Percentiles rank a stretch among this genome's conserved stretches.
These are phyloP conservation scores for Callipepla californica DNA, from an alignment of 2,113 vertebrate species.

Conservation along the genomic window DNA sequence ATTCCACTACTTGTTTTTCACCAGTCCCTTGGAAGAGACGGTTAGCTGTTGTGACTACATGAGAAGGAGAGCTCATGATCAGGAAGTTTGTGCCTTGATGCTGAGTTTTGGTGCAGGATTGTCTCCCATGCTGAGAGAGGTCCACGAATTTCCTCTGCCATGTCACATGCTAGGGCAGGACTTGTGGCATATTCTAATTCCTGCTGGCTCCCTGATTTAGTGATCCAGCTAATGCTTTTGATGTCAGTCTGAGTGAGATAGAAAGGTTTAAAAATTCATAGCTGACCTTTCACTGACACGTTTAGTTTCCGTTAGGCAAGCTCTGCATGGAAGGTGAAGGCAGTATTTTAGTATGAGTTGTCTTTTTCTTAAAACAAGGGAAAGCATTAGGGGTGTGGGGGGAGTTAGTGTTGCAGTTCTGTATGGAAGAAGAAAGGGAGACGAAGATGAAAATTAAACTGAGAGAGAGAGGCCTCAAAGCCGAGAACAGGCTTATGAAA, in stretches of 20 bases:
- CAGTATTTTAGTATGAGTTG: conserved; percentile 16
- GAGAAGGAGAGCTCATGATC: not conserved
- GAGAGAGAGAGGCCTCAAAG: conserved; percentile 43
- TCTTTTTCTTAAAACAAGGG: conserved; percentile 51
- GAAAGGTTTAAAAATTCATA: conserved; percentile 71
- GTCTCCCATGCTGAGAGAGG: not conserved
- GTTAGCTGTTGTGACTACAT: not conserved
- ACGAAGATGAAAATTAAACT: conserved; percentile 20
- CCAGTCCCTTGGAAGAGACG: not conserved
- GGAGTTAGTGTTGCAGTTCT: conserved; percentile 28
- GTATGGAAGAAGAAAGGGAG: not conserved
- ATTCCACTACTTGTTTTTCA: not conserved
- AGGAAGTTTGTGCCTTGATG: not conserved
- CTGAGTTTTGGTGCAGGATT: not conserved
- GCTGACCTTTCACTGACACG: conserved; percentile 67
- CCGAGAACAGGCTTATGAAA: conserved; percentile 64
- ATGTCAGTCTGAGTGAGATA: conserved; percentile 65
- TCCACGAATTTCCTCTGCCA: not conserved
- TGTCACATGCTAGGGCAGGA: not conserved
- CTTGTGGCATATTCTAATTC: conserved; percentile 69
- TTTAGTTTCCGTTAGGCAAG: conserved; percentile 43
- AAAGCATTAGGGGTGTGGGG: not conserved
- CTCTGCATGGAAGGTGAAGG: not conserved
- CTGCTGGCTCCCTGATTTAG: conserved; percentile 53
- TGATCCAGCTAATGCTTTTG: conserved; percentile 65